These are phyloP conservation scores for Enteromius anoplus DNA, from an alignment of 2,797 vertebrate species.

Conservation along the genomic window DNA sequence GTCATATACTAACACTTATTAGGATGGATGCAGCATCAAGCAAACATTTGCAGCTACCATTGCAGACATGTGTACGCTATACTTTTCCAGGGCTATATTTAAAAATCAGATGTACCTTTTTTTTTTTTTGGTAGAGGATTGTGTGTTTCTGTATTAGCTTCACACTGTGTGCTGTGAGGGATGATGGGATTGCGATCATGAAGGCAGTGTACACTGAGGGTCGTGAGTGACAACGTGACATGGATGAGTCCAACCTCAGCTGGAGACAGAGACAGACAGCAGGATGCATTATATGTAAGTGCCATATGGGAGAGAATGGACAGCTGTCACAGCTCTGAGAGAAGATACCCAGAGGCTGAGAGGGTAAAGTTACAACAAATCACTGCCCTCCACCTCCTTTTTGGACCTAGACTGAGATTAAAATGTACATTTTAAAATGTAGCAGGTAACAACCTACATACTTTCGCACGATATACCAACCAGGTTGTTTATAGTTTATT, in stretches of 20 bases:
- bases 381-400: neutral
- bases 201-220: neutral
- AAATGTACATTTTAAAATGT: neutral
- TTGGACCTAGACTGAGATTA: neutral
- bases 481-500: neutral
- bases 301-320: conserved; percentile 39
- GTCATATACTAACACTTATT: conserved; percentile 3
- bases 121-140: too few species aligned
- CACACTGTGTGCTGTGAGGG: neutral
- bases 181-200: neutral
- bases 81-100: neutral
- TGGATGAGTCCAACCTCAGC: conserved; percentile 9
- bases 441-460: neutral
- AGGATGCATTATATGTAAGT: conserved; percentile 44
- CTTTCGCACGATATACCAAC: neutral
- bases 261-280: conserved; percentile 16
- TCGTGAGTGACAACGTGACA: conserved; percentile 14
- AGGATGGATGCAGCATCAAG: neutral
- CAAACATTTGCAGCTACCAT: neutral
- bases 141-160: neutral
- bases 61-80: neutral
- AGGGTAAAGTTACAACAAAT: conserved; percentile 45
- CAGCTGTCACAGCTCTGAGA: conserved; percentile 45
- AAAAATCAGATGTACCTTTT: too few species aligned
- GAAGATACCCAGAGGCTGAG: conserved; percentile 36